Base-by-base conservation (phyloP, 2,113 vertebrate genomes). In the Brienomyrus brachyistius region DNA sequence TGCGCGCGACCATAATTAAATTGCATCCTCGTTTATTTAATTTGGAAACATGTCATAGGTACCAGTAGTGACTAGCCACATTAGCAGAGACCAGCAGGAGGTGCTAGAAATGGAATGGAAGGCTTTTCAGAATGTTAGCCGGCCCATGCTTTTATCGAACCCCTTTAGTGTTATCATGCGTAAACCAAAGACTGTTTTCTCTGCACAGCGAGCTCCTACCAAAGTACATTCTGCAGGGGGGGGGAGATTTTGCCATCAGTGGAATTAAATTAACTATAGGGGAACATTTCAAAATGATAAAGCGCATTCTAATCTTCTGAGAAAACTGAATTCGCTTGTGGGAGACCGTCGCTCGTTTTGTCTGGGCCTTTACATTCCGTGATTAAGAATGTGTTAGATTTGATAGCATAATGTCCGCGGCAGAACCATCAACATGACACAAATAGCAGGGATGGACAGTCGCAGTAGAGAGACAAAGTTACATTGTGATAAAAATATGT, bases 301-400 rank as follows among this genome's bases (percentile, higher is more conserved):
- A 51, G 48, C 4, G 11, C 19, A 47, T 21, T 27, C 47, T 88
- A 88, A 35, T 88, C 88, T 77, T 88, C 66, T 10, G 17, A 70
- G 66, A 66, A 88, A 80, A 13, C 10, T 51, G 6, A 35, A 88
- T 77, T 88, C 10, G 47, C n/a, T 50, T 88, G 62, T 47, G 47
- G 13, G 59, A 74, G 62, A 7, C n/a, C 27, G 23, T 31, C 35
- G 48, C 11, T 66, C 21, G 3, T 80, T 40, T 88, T 48, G 48
- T 51, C 66, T 51, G 47, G 27, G 17, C n/a, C 45, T 23, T 50
- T 8, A 88, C 23, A 31, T 77, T 74, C 62, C 66, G 6, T 77
- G 45, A 88, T 88, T 88, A 62, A 88, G 66, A 52, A 21, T 48
- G 45, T n/a, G 45, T 51, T 77, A 19, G 51, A 77, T 77, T 77